Evolutionary conservation across 2,797 vertebrate genomes (phyloP).

Genomic region (Poeciliopsis presidionis): DNA sequence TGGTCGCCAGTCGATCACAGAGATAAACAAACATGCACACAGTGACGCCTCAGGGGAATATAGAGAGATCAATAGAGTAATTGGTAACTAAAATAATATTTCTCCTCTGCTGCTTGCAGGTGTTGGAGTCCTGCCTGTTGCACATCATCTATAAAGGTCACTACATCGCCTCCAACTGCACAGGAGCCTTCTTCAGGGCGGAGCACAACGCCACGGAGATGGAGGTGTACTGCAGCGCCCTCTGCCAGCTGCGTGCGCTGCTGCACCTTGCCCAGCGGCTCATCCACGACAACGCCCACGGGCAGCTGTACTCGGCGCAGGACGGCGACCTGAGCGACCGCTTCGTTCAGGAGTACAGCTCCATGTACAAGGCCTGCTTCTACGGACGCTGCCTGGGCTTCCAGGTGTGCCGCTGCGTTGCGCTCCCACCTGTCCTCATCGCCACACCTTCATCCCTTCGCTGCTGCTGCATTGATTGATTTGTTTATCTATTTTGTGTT

Average conservation of each 20-base stretch:
- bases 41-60: no score
- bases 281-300: conserved; percentile 78
- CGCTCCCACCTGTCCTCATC: background rate
- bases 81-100: no score
- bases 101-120: conserved; percentile 57
- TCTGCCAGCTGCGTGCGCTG: conserved; percentile 88
- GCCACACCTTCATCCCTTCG: background rate
- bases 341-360: conserved; percentile 87
- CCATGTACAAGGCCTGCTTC: conserved; percentile 92
- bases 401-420: conserved; percentile 78
- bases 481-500: no score
- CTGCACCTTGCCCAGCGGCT: conserved; percentile 86
- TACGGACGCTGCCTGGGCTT: conserved; percentile 93
- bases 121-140: conserved; percentile 82
- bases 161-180: conserved; percentile 83
- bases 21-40: no score
- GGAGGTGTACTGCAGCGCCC: conserved; percentile 86
- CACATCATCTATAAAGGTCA: conserved; percentile 88
- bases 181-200: conserved; percentile 85
- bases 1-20: no score
- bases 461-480: background rate
- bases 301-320: conserved; percentile 82
- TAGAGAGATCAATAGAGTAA: no score
- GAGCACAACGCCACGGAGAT: conserved; percentile 87
- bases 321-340: conserved; percentile 74